Evolutionary conservation across 2,797 vertebrate genomes (phyloP), one percentile per base, ranked within the genome.

Genomic region (Lepilemur ruficaudatus): DNA sequence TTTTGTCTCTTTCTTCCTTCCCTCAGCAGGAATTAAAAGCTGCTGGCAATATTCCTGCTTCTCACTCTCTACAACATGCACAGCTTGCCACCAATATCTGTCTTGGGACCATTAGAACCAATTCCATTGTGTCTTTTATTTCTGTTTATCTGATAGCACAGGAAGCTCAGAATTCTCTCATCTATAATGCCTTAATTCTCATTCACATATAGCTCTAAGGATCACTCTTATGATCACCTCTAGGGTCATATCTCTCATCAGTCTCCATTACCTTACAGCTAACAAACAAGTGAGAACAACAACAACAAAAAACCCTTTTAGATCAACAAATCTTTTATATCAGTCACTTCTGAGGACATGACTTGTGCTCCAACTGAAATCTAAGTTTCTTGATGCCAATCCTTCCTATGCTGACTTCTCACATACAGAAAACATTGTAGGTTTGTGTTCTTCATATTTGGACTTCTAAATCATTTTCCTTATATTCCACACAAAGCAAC

Each of bases 131-230:
- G n/a, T n/a, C 67, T 75, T 84, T 93, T 91, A 78, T 85, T 92
- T 85, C 43, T 95, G 43, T 75, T 95, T 93, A 46, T 91, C 32
- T 95, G 79, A n/a, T 50, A 52, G 14, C 15, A 75, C 5, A 52
- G 83, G 43, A 79, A 84, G 10, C 38, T 69, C 57, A 88, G 35
- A 75, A 69, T 50, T 55, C 35, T 46, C 81, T 48, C 61, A 69
- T 38, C 52, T 32, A 32, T 67, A 8, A 63, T 38, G 12, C 14
- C 4, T 52, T 76, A 52, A 28, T 25, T 82, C 46, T 73, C 41
- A 95, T 52, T 15, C 12, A 35, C 41, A 38, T 9, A 38, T 14
- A 89, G 1, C 46, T 65, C 4, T 17, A 38, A 67, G 11, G 35
- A 67, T 11, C 52, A 72, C 25, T 23, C 18, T 35, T 14, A 8